phyloP scores from a whole-genome alignment of 2,888 invertebrate genomes.

The Melipona bicolor region DNA sequence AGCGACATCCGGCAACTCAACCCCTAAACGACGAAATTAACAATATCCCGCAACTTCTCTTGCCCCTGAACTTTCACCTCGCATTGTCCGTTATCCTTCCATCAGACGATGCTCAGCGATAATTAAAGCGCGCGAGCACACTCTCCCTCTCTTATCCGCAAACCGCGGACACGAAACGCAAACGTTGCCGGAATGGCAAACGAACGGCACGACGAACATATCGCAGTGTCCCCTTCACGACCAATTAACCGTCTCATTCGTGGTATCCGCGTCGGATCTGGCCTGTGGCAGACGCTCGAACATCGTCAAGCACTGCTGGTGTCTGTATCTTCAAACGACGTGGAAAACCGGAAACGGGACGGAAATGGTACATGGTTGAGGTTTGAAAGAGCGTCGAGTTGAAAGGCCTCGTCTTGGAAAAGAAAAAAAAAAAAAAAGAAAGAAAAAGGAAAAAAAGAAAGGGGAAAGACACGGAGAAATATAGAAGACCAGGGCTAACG shows the following conservation, averaged over 20 bases:
- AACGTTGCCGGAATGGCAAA: slow-evolving; percentile 21
- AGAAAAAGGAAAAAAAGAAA: background rate
- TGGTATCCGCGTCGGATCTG: slow-evolving; percentile 46
- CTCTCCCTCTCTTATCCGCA: background rate
- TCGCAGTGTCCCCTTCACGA: slow-evolving; percentile 35
- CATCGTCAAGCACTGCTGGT: slow-evolving; percentile 4
- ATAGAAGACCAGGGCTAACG: slow-evolving; percentile 11
- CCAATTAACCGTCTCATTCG: slow-evolving; percentile 60
- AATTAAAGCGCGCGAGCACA: slow-evolving; percentile 46
- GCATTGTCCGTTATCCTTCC: background rate
- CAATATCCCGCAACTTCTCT: background rate
- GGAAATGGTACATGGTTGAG: background rate
- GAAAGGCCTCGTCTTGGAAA: slow-evolving; percentile 28
- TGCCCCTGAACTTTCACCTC: background rate
- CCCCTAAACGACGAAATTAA: background rate
- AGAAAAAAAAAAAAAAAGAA: no score
- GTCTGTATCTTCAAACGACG: slow-evolving; percentile 26
- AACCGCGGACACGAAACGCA: slow-evolving; percentile 44
- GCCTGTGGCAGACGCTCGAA: slow-evolving; percentile 14
- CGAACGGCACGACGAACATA: slow-evolving; percentile 17
- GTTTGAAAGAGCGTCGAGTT: slow-evolving; percentile 19
- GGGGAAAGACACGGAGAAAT: slow-evolving; percentile 30
- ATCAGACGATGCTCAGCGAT: slow-evolving; percentile 20
- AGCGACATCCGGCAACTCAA: background rate
- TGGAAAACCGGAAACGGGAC: slow-evolving; percentile 2